Conservation (phyloP, 2,888 invertebrate species). For the Bombylius major region DNA sequence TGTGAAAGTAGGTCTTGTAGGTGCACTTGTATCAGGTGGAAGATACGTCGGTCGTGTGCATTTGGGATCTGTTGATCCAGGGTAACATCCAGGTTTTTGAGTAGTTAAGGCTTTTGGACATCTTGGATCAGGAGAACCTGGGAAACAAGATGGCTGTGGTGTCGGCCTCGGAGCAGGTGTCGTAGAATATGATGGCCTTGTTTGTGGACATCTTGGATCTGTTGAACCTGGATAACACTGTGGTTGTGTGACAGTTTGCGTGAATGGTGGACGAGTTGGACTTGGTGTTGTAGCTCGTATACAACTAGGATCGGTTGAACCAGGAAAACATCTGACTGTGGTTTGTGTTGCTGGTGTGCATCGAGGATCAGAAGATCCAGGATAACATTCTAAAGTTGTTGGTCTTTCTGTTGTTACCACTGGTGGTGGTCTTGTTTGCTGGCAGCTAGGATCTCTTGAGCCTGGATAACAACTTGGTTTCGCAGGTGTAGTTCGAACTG, state of each 20-base stretch:
- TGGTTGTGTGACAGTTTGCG: conserved; percentile 9
- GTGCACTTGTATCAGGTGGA: neutral
- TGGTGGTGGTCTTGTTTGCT: neutral
- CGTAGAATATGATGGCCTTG: conserved; percentile 10
- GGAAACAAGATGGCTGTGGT: conserved; percentile 23
- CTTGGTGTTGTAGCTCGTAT: conserved; percentile 18
- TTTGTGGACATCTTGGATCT: conserved; percentile 26
- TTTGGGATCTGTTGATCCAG: conserved; percentile 37
- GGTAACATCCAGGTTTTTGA: conserved; percentile 28
- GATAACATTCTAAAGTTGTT: conserved; percentile 1
- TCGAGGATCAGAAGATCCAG: neutral
- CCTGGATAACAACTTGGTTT: conserved; percentile 22
- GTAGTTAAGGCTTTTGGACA: conserved; percentile 22
- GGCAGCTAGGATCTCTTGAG: conserved; percentile 25
- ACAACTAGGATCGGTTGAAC: conserved; percentile 19
- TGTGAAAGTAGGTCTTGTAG: conserved; percentile 13
- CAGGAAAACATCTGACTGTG: conserved; percentile 15
- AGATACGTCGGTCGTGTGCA: conserved; percentile 24
- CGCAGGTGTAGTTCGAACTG: neutral
- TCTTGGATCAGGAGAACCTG: conserved; percentile 32
- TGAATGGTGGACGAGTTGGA: conserved; percentile 21
- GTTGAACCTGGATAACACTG: conserved; percentile 22
- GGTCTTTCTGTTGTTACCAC: neutral
- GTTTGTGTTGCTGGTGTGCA: neutral
- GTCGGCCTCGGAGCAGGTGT: conserved; percentile 16